phyloP scores from a whole-genome alignment of 2,888 invertebrate species.

The Nemotelus pantherinus region DNA sequence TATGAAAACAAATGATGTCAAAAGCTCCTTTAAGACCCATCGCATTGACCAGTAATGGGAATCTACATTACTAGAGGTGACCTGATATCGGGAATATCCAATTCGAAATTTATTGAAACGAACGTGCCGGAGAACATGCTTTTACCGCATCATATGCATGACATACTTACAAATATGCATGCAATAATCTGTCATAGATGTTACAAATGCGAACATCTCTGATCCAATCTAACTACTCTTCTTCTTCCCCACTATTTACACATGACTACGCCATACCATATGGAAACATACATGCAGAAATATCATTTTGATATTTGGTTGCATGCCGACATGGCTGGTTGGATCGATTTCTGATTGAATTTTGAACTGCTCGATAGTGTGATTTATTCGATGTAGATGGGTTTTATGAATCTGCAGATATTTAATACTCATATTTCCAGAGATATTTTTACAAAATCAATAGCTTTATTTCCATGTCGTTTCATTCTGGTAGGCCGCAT shows the following conservation, averaged over 20 bases:
- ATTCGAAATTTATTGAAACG: too few relatives aligned
- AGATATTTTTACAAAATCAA: too few relatives aligned
- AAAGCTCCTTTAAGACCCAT: neutral
- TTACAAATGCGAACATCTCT: neutral
- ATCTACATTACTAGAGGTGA: neutral
- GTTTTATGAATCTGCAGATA: too few relatives aligned
- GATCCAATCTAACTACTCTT: too few relatives aligned
- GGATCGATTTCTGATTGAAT: conserved; percentile 31
- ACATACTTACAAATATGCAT: neutral
- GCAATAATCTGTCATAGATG: neutral
- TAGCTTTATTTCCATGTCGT: too few relatives aligned
- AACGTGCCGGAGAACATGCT: neutral
- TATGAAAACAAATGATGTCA: neutral
- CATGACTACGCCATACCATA: too few relatives aligned
- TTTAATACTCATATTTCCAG: too few relatives aligned
- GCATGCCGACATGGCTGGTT: neutral
- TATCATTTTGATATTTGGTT: conserved; percentile 1
- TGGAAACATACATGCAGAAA: neutral
- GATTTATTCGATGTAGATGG: neutral
- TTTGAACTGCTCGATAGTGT: conserved; percentile 6
- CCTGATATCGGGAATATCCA: too few relatives aligned
- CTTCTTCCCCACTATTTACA: too few relatives aligned
- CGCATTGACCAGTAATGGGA: neutral
- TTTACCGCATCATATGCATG: neutral
- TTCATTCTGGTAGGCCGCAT: too few relatives aligned